Conservation (phyloP, 2,888 invertebrate species). For the Drosophila demipolita region DNA sequence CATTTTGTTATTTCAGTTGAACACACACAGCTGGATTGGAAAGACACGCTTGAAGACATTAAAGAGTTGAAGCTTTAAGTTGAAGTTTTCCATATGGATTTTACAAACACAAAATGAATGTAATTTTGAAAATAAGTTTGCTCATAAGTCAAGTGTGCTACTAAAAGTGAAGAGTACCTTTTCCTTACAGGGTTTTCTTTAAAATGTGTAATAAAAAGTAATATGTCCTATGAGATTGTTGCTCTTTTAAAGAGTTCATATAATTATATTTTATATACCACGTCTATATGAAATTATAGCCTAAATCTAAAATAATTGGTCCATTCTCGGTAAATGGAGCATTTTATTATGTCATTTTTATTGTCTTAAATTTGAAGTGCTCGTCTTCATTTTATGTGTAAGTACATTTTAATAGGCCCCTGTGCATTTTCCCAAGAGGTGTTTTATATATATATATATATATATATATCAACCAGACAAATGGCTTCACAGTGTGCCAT, state of each 20-base stretch:
- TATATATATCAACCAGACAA: conserved; percentile 35
- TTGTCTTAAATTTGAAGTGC: conserved; percentile 1
- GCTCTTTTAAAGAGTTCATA: neutral
- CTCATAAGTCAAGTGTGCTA: neutral
- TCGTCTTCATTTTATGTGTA: neutral
- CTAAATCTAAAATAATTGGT: neutral
- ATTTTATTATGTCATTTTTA: neutral
- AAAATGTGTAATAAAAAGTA: neutral
- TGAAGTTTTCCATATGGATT: neutral
- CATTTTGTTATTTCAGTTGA: conserved; percentile 11
- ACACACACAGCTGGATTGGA: conserved; percentile 11
- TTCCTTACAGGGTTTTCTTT: neutral
- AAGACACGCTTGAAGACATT: conserved; percentile 7
- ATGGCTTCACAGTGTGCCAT: conserved; percentile 23
- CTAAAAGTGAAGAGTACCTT: neutral
- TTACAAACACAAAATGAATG: neutral
- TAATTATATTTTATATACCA: neutral
- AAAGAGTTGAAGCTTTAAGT: conserved; percentile 7
- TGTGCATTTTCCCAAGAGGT: conserved; percentile 3
- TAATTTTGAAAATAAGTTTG: neutral
- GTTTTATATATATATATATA: neutral
- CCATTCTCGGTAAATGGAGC: neutral
- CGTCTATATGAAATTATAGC: neutral
- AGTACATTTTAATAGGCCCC: neutral
- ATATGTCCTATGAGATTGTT: neutral